Evolutionary conservation across 2,797 vertebrate genomes (phyloP), one percentile per base, ranked within the genome.

Genomic region (Cuniculus paca): DNA sequence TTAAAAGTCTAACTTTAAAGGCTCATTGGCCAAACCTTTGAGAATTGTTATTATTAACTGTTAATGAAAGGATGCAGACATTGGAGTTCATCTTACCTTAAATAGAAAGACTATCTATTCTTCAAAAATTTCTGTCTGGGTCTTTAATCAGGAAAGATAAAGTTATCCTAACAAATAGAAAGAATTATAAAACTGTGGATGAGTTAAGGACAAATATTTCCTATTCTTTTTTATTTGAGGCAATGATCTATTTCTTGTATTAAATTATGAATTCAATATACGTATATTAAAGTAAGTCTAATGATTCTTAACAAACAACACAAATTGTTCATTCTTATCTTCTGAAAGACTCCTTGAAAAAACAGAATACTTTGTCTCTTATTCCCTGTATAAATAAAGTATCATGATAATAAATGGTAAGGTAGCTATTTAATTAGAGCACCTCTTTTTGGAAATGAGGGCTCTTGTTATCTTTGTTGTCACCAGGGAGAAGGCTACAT

Each of bases 381-480:
- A 95, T 54, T 95, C 48, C 16, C 83, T 88, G 91, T 77, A 78
- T 5, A 88, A 86, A 31, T n/a, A 34, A 58, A 92, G 63, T 54
- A 70, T 88, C 84, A 92, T 24, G 65, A 91, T 48, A 97, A 54
- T 54, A 54, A 54, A 81, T 88, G 61, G 48, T 63, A 95, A 88
- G 45, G n/a, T 85, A 93, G 84, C 78, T 83, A 39, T 85, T 89
- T 95, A 97, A 95, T 89, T 90, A 95, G 94, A 94, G 77, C 54
- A 79, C 17, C 56, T 48, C 83, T 93, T 48, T 93, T 95, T 58
- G 80, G 95, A 96, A 97, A 96, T 65, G 86, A 95, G 94, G 89
- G 86, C 86, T 94, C 93, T 84, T 79, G 65, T 61, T 94, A 82
- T 85, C 63, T 97, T 95, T 75, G 60, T 39, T 88, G 39, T 89